Base-by-base conservation (phyloP, 2,888 invertebrate species). In the Polydrusus cervinus region DNA sequence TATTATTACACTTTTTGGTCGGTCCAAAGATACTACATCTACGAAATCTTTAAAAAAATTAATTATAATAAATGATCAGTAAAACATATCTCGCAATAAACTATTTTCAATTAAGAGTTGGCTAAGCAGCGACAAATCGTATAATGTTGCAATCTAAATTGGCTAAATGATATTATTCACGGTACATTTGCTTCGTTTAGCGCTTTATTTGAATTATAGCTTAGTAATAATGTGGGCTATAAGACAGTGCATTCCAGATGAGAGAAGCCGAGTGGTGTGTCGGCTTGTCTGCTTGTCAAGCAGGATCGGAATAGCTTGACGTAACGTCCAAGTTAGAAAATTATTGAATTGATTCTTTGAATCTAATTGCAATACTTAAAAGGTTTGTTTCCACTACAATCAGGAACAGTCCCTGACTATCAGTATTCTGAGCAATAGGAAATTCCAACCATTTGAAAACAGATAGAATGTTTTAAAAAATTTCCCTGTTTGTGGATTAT, bases 151-250 rank as follows among this genome's bases (percentile, higher is more conserved):
- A 61, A 75, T 75, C 61, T 68, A 70, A 78, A 76, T 78, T 76
- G 74, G 71, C 62, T 76, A 53, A 78, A 76, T 60, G 55, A 74
- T 64, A 76, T 78, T 76, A 78, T 76, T 74, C 67, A 76, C 71
- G 72, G 64, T 69, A 76, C 78, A 78, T 78, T 76, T 76, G 73
- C 71, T 73, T 75, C 75, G 62, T 78, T 78, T 78, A 78, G 47
- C 76, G 74, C 76, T 71, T 76, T 74, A 73, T 76, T 73, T 78
- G 76, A 78, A 78, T 73, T 70, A 78, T 78, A 71, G 74, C 75
- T 70, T 74, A 64, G 75, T 76, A 76, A 76, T 78, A 78, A 78
- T 78, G 75, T 78, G 67, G 71, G 72, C 72, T 76, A 73, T 78
- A 76, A 78, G 77, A 71, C 68, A 75, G 77, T 74, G 71, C 74